These are phyloP conservation scores for Tupaia chinensis DNA, from an alignment of 2,113 vertebrate genomes.

Conservation along the genomic window DNA sequence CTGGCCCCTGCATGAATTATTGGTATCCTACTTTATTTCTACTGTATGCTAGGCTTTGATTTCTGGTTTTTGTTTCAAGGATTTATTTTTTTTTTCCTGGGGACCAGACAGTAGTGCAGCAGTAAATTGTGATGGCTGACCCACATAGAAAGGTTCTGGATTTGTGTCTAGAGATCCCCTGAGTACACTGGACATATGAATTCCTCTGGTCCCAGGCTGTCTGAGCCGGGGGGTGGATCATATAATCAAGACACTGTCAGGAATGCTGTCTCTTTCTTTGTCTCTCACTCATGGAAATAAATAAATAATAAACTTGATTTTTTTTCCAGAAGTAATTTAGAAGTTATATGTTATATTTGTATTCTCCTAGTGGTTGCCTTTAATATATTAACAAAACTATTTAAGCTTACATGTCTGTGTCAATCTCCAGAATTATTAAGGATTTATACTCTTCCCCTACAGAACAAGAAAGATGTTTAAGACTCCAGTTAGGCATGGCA, in stretches of 20 bases:
- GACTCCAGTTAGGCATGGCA: background rate
- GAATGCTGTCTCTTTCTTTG: too few species aligned
- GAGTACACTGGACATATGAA: too few species aligned
- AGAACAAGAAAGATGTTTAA: background rate
- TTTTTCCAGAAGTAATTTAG: background rate
- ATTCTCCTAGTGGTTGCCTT: background rate
- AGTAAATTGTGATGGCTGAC: too few species aligned
- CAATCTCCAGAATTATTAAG: background rate
- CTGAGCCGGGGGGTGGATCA: too few species aligned
- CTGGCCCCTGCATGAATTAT: background rate
- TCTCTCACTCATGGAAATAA: too few species aligned
- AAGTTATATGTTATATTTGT: background rate
- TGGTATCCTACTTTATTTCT: background rate
- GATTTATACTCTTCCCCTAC: background rate
- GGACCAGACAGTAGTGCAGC: too few species aligned
- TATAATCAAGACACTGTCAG: too few species aligned
- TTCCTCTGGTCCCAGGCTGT: too few species aligned
- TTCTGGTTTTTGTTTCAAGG: background rate
- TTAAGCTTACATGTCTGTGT: slow-evolving; percentile 18
- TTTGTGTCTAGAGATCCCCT: too few species aligned
- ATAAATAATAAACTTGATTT: too few species aligned
- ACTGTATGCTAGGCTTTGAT: background rate
- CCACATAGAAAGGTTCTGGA: too few species aligned
- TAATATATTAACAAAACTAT: slow-evolving; percentile 20
- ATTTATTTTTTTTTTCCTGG: slow-evolving; percentile 2